Percentiles rank a stretch among this genome's conserved stretches.
phyloP scores from a whole-genome alignment of 1,140 invertebrate genomes.

The Manduca sexta region DNA sequence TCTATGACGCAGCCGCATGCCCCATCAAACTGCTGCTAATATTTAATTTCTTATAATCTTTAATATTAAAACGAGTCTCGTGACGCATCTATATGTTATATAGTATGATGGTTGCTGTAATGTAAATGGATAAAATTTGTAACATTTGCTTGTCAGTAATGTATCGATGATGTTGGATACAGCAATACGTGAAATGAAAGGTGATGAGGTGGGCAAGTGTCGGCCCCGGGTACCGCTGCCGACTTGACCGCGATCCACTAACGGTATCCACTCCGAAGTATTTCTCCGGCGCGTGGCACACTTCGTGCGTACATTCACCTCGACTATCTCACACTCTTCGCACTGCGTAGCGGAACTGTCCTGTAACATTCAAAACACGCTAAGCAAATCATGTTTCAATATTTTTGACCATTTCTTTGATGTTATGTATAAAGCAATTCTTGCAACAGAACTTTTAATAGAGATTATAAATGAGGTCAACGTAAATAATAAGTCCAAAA shows the following conservation, averaged over 20 bases:
- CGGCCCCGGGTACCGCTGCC: constrained; percentile 44
- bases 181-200: constrained; percentile 17
- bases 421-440: too few relatives aligned
- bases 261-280: constrained; percentile 68
- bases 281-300: constrained; percentile 69
- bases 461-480: too few relatives aligned
- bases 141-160: not conserved
- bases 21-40: too few relatives aligned
- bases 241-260: constrained; percentile 69
- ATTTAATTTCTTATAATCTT: too few relatives aligned
- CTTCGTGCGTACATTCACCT: constrained; percentile 71
- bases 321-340: constrained; percentile 44
- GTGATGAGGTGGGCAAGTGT: constrained; percentile 24
- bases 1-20: too few relatives aligned
- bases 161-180: not conserved
- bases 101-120: too few relatives aligned
- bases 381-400: too few relatives aligned
- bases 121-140: too few relatives aligned
- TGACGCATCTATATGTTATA: too few relatives aligned
- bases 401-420: not conserved
- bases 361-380: not conserved
- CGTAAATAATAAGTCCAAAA: too few relatives aligned
- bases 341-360: constrained; percentile 16
- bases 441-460: too few relatives aligned
- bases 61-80: too few relatives aligned